Evolutionary conservation across 2,113 vertebrate genomes (phyloP), one percentile per base, ranked within the genome.

Genomic region (Lepisosteus oculatus): DNA sequence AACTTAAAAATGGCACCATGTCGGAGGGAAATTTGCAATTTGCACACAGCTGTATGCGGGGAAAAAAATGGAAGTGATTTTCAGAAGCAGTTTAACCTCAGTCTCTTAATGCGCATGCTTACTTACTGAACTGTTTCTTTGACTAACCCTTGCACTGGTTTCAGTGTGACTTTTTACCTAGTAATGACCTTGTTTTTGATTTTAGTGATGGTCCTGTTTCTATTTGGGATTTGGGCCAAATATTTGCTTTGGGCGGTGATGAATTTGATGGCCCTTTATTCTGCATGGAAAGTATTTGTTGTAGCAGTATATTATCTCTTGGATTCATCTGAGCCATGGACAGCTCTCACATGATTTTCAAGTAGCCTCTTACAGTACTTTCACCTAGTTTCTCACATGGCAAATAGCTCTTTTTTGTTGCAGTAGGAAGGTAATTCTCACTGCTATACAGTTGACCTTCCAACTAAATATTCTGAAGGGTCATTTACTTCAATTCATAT

Each of bases 241-340:
- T 29, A 29, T 29, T 29, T 29, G 29, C 29, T 29, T 2, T 29
- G 29, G 29, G 29, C 29, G 29, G 29, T 29, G 29, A 7, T 9
- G 1, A 68, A 66, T 65, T 51, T 69, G 64, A 67, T 74, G 55
- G 63, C 64, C 59, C 76, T 86, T 81, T 81, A 69, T 77, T 73
- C 12, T 61, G 70, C 3, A 3, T 70, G 77, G 81, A 88, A 87
- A 83, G 77, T 84, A 84, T 86, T 65, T 69, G 47, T 64, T 56
- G 5, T 42, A 65, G 54, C 55, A 43, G 43, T 6, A 12, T 15
- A 63, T n/a, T 47, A 17, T 29, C 2, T 62, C 73, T 80, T 83
- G 72, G 69, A 79, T 72, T 74, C 56, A 55, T 57, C 79, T 84
- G 73, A 75, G 72, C 7, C 1, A n/a, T 43, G 15, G 67, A 77